phyloP scores from a whole-genome alignment of 1,140 invertebrate species.

The Drosophila kohkoa region DNA sequence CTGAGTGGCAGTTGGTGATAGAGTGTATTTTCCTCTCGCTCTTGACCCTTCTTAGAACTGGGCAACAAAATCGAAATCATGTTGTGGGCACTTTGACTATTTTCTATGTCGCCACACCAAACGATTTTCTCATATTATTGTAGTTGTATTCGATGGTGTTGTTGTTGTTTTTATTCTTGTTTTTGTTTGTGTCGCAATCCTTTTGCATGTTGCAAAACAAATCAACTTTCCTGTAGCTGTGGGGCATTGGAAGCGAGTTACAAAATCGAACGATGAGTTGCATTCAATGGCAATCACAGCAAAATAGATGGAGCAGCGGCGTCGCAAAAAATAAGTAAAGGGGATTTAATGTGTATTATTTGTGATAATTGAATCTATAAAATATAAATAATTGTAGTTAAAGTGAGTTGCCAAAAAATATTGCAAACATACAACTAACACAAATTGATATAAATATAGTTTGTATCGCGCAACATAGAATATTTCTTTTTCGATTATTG shows the following conservation, averaged over 20 bases:
- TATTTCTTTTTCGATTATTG: too few relatives aligned
- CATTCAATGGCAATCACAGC: slow-evolving; percentile 67
- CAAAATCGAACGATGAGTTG: slow-evolving; percentile 66
- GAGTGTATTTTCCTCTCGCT: neutral
- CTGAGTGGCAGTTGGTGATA: slow-evolving; percentile 16
- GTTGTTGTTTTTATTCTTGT: too few relatives aligned
- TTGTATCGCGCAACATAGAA: too few relatives aligned
- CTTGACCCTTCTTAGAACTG: slow-evolving; percentile 24
- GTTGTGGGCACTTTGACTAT: slow-evolving; percentile 27
- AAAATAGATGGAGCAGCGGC: slow-evolving; percentile 16
- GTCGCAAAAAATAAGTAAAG: neutral
- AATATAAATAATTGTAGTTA: too few relatives aligned
- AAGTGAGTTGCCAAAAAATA: too few relatives aligned
- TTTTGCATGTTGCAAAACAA: slow-evolving; percentile 76
- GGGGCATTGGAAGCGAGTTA: slow-evolving; percentile 51
- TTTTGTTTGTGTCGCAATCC: slow-evolving; percentile 43
- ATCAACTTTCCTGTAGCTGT: slow-evolving; percentile 67
- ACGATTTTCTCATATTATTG: slow-evolving; percentile 19
- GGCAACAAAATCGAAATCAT: neutral
- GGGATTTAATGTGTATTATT: neutral
- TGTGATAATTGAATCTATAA: too few relatives aligned
- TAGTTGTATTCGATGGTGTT: neutral
- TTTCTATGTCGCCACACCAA: slow-evolving; percentile 26
- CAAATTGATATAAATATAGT: too few relatives aligned
- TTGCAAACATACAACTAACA: too few relatives aligned